Base-by-base conservation (phyloP, 1,140 invertebrate genomes). In the Schlechtendalia chinensis region DNA sequence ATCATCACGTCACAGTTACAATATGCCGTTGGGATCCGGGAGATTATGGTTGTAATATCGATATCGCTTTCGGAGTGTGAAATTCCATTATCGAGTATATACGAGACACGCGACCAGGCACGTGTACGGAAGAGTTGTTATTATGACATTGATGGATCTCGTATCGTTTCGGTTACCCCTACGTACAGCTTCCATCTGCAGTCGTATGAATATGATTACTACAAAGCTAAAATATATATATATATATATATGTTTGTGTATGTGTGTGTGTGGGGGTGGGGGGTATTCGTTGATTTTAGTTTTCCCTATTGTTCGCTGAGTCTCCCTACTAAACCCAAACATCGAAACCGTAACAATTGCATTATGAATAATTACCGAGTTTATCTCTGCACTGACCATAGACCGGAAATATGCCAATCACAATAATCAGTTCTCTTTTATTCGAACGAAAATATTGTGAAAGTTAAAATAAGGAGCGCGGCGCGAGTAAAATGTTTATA, bases 11-110 rank as follows among this genome's bases (percentile, higher is more conserved):
- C 22, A 14, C 24, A 47, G 5, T 50, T 50, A 27, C 12, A 69
- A 50, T 69, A 69, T 50, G 1, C 39, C 24, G 45, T 50, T 22
- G 5, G 1, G 45, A 27, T 69, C 14, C 67, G 22, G 14, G 12
- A 50, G 67, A 50, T 50, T 6, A 50, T 69, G 45, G 39, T 69
- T 47, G 22, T 69, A 69, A 47, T 29, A 11, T 53, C 11, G 16
- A 22, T 32, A 53, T 72, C 47, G 14, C 24, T 59, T 79, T 63
- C 22, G 17, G 32, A 27, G 75, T 50, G 58, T 59, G 22, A 79
- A 79, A 79, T 79, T 79, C 75, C 75, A 79, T 79, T 79, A 79
- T 79, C 75, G 27, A 50, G 54, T 63, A 39, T 32, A 63, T 63
- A 14, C 17, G 58, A 27, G 58, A 47, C 75, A 79, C 75, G 75